phyloP scores from a whole-genome alignment of 2,797 vertebrate species.

The Alectoris magna region DNA sequence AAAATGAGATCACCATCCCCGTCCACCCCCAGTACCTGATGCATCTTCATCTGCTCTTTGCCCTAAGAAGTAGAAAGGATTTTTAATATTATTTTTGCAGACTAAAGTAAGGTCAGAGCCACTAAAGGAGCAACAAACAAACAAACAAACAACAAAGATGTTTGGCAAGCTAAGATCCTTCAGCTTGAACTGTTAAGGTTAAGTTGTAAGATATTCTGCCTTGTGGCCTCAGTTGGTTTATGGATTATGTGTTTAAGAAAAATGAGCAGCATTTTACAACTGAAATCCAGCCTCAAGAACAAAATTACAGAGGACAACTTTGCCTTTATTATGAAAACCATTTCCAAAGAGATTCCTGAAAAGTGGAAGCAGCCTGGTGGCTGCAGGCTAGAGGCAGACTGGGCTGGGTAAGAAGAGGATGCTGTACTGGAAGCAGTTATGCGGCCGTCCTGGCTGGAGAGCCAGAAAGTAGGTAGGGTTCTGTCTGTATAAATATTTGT shows the following conservation, averaged over 20 bases:
- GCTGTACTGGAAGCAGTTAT: fast-evolving
- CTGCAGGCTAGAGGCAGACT: not conserved
- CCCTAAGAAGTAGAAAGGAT: not conserved
- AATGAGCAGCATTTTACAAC: not conserved
- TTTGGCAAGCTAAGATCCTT: not conserved
- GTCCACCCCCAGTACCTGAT: not conserved
- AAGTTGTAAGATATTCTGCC: not conserved
- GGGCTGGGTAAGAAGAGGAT: not conserved
- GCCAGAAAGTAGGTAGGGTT: not conserved
- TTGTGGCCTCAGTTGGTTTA: not conserved
- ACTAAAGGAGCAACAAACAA: not conserved
- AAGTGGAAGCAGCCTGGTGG: not conserved
- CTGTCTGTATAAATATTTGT: not conserved
- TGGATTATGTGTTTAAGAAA: not conserved
- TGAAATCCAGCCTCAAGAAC: not conserved
- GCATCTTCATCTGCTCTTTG: not conserved
- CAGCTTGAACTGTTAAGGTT: not conserved
- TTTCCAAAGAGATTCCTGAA: constrained; percentile 11
- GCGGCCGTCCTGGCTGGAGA: fast-evolving
- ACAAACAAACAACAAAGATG: not conserved
- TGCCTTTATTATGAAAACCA: not conserved
- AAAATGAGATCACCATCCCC: not conserved
- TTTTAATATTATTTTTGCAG: not conserved
- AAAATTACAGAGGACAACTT: not conserved
- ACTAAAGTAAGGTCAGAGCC: not conserved